Base-by-base conservation (phyloP, 1,140 invertebrate species). In the Pachyrhynchus sulphureomaculatus region DNA sequence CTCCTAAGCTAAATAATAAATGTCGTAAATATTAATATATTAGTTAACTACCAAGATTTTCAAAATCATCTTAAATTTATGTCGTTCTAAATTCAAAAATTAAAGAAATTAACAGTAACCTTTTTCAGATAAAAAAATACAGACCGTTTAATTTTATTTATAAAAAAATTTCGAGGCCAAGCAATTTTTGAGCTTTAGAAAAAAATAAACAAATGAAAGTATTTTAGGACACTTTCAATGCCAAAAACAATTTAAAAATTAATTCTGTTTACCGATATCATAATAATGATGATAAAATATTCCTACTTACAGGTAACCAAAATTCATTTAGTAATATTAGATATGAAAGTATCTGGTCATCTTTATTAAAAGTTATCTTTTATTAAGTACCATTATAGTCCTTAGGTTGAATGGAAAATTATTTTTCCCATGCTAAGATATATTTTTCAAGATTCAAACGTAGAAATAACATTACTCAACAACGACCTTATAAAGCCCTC, bases 1-100 rank as follows among this genome's bases (percentile, higher is more conserved):
- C 36, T n/a, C 60, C 4, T 69, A n/a, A n/a, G n/a, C n/a, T n/a
- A 41, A 68, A 36, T 62, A 12, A 48, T 56, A 26, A 20, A 2
- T 37, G n/a, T 13, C 1, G 1, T 37, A 37, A 18, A 33, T 15
- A 29, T 24, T 21, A 23, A 56, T 48, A n/a, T n/a, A n/a, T n/a
- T n/a, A n/a, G n/a, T n/a, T n/a, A n/a, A n/a, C n/a, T 29, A 29
- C 12, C 2, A 29, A 29, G 26, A 29, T 3, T 33, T 47, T 26
- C 20, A 45, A 49, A 26, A 41, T 6, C n/a, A 33, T 3, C 8
- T 59, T 13, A 8, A 20, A 9, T 8, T 4, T 17, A 32, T 17
- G 20, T 39, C n/a, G 4, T 20, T 1, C 13, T 12, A 8, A 34
- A 59, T 29, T 33, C 45, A n/a, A 39, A 49, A 17, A 10, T 42